Base-by-base conservation (phyloP, 2,888 invertebrate species). In the Chrysina gloriosa region DNA sequence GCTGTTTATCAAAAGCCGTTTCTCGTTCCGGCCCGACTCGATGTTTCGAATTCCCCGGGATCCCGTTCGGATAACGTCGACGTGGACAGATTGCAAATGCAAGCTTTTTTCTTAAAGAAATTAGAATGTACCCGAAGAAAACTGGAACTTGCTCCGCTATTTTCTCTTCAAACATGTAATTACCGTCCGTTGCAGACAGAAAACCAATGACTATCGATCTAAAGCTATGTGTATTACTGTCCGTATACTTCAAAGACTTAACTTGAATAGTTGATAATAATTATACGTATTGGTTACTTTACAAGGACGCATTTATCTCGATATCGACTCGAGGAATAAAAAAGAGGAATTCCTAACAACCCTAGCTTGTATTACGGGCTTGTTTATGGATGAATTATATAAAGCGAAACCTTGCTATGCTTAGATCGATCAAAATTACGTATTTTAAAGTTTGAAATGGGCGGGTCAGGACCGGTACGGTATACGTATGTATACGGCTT, bases 111-210 rank as follows among this genome's bases (percentile, higher is more conserved):
- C 19, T 42, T 42, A 16, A 45, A 45, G 45, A 45, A 45, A 21
- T 45, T 45, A 45, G 45, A 45, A 45, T 45, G 45, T 23, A 52
- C 4, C n/a, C 14, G 29, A n/a, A 52, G 16, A 52, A 52, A 52
- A 16, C 16, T 52, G 31, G 52, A 52, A 42, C 19, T n/a, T 19
- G 42, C 27, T 9, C 11, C 29, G n/a, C 29, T 31, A 31, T 52
- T 52, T 52, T 52, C 52, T 52, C 52, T 19, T 52, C 7, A 52
- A 52, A 52, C 52, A 29, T 52, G 19, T 16, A 52, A 52, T 52
- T 52, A 31, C 31, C n/a, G 16, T 14, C 31, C 16, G 31, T 16
- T 23, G 25, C 27, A 11, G 27, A 9, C 48, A 6, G n/a, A 23
- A 11, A 11, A 25, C 9, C 25, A 45, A 45, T 11, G 23, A 2